Evolutionary conservation across 2,113 vertebrate genomes (phyloP).

Genomic region (Machaerirhynchus nigripectus): DNA sequence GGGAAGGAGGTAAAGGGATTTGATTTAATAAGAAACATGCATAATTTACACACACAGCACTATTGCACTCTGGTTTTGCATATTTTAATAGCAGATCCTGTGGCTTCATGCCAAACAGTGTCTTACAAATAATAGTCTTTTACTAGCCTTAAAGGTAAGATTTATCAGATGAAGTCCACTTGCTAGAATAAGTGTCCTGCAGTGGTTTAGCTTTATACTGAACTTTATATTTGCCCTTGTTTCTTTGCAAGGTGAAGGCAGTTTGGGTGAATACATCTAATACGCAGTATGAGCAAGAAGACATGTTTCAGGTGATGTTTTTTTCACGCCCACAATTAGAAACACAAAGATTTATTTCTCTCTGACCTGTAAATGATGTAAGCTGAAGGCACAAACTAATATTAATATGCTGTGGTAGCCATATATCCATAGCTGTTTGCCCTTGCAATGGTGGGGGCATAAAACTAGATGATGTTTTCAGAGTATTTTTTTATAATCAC

Average conservation of each 20-base stretch:
- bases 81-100: conserved; percentile 40
- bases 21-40: conserved; percentile 52
- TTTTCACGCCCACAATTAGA: background rate
- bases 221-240: background rate
- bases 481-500: background rate
- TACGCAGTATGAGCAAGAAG: background rate
- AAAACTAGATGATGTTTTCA: background rate
- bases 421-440: background rate
- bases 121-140: background rate
- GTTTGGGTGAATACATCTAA: background rate
- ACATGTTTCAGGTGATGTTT: background rate
- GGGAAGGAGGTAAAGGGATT: background rate
- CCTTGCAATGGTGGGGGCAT: background rate
- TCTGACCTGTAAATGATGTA: background rate
- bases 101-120: background rate
- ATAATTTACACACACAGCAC: conserved; percentile 52
- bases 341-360: background rate
- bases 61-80: conserved; percentile 20
- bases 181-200: background rate
- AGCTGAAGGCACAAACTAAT: background rate
- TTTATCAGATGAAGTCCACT: background rate
- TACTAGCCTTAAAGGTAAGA: background rate
- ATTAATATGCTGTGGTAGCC: background rate
- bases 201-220: background rate
- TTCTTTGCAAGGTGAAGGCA: background rate